Evolutionary conservation across 2,113 vertebrate species (phyloP), one percentile per base, ranked within the genome.

Genomic region (Rhea pennata): DNA sequence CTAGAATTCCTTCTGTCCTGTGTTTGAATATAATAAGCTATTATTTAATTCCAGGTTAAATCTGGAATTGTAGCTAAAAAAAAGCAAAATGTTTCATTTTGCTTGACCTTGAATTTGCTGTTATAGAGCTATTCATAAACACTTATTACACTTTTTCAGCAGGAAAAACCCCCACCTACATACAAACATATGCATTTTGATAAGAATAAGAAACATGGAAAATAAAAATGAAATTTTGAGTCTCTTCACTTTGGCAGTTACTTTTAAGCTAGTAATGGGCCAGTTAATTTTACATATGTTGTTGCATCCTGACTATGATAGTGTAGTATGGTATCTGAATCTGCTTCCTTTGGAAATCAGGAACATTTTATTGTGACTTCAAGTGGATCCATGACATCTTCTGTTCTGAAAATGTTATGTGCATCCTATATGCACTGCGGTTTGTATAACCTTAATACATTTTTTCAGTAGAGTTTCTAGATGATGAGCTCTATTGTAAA

Each of bases 371-470:
- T 16, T 84, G 4, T 15, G 4, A 58, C 56, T 77, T 54, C 56
- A 70, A 67, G 7, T 24, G 7, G 31, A 53, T 70, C 67, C 16
- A 31, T 67, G 50, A 31, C 7, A 40, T 36, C 20, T 58, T 85
- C 64, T n/a, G n/a, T 39, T 24, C 17, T 58, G 62, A 69, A 84
- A 95, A 87, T 23, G 44, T 17, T 69, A 10, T 48, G 9, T 65
- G 31, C n/a, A 29, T 39, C 0, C 4, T 48, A n/a, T 81, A 40
- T n/a, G 44, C 2, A 17, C 1, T 0, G 15, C 58, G 17, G 4
- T 24, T 91, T 74, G 4, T 61, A 14, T 17, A 78, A 70, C 6
- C 74, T 70, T 39, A 50, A 71, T 64, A 85, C 40, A 20, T 51
- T 71, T 8, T 75, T 94, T 88, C 50, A 26, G 62, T 20, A 87